A percentile compares a stretch with the other conserved stretches of the same genome.
phyloP scores from a whole-genome alignment of 2,888 invertebrate species.

The Incurvaria masculella region DNA sequence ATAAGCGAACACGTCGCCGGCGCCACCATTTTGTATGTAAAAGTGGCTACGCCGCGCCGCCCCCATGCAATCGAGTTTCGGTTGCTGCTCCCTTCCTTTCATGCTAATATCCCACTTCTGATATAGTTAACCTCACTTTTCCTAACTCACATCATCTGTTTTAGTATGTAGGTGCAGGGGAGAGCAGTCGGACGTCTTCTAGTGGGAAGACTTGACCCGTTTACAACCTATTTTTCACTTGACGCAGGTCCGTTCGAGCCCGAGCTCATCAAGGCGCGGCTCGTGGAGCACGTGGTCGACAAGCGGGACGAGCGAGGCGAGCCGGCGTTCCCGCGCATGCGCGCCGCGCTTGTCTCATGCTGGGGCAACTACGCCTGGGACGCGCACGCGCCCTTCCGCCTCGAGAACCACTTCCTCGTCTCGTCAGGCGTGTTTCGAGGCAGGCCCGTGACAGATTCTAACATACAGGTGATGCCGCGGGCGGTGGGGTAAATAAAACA shows the following conservation, averaged over 20 bases:
- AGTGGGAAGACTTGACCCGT: no score
- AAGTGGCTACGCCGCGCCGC: no score
- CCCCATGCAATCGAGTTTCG: no score
- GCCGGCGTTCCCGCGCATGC: constrained; percentile 63
- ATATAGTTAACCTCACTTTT: no score
- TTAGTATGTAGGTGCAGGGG: no score
- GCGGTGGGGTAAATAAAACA: background rate
- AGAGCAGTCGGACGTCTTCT: no score
- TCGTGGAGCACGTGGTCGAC: constrained; percentile 48
- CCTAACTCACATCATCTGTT: no score
- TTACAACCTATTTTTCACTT: no score
- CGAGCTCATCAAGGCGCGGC: constrained; percentile 48
- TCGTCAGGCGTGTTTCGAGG: constrained; percentile 65
- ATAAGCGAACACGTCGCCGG: no score
- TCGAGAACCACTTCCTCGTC: constrained; percentile 68
- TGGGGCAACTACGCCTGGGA: constrained; percentile 82
- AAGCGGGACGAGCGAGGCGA: constrained; percentile 56
- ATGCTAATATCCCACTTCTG: no score
- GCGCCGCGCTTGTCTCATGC: constrained; percentile 64
- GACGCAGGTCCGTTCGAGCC: constrained; percentile 45
- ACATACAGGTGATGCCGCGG: constrained; percentile 62
- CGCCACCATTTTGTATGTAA: no score
- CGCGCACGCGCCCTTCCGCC: constrained; percentile 50
- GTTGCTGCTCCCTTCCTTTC: no score
- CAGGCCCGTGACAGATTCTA: constrained; percentile 64